A percentile compares a stretch with the other conserved stretches of the same genome.
Evolutionary conservation across 2,797 vertebrate species (phyloP).

Genomic region (Darevskia mixta): DNA sequence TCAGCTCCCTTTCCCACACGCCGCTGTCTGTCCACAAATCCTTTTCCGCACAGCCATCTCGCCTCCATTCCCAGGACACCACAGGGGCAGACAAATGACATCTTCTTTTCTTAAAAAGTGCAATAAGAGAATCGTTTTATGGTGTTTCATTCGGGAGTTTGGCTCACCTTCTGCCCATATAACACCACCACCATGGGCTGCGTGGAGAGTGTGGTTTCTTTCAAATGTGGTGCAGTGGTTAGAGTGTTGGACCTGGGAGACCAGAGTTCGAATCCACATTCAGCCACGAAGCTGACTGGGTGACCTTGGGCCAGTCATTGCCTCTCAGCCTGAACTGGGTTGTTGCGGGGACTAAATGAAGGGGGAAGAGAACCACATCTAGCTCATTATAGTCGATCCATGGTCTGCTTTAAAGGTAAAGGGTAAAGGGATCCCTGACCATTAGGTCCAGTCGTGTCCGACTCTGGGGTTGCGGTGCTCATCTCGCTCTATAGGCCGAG

Average conservation of each 20-base stretch:
- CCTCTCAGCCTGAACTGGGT: background rate
- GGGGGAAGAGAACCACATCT: background rate
- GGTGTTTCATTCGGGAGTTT: background rate
- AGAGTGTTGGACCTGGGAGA: too few relatives aligned
- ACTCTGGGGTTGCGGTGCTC: too few relatives aligned
- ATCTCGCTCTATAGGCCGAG: too few relatives aligned
- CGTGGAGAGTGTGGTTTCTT: background rate
- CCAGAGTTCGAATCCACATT: too few relatives aligned
- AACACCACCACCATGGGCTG: background rate
- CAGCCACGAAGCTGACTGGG: too few relatives aligned
- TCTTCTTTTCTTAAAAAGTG: too few relatives aligned
- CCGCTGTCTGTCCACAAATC: background rate
- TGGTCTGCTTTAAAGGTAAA: too few relatives aligned
- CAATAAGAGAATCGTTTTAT: background rate
- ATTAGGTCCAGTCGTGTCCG: fast-evolving
- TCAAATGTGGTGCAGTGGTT: background rate
- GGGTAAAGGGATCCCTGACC: too few relatives aligned
- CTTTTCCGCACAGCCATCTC: background rate
- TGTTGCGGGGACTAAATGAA: background rate
- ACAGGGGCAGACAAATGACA: background rate
- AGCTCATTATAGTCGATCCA: too few relatives aligned
- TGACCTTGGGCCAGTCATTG: too few relatives aligned
- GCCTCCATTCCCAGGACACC: background rate
- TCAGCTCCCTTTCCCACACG: background rate
- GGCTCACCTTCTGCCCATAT: background rate